Percentiles rank a stretch among this genome's conserved stretches.
Conservation (phyloP, 2,888 invertebrate species). For the Chalcosyrphus nemorum region DNA sequence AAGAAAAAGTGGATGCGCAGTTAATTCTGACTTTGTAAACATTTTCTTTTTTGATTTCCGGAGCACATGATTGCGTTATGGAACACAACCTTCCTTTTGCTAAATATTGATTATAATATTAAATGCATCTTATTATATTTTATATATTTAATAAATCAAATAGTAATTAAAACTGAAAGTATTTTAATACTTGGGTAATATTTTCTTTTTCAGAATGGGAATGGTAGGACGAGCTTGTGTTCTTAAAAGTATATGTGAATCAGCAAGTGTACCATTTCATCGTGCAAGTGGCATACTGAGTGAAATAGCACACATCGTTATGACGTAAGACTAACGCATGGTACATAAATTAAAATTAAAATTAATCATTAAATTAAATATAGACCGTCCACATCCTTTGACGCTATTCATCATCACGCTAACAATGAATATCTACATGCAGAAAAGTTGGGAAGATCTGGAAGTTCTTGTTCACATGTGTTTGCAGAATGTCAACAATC, state of each 20-base stretch:
- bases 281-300: constrained; percentile 88
- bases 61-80: no score
- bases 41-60: no score
- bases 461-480: constrained; percentile 76
- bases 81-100: no score
- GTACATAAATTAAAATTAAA: background rate
- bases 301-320: constrained; percentile 88
- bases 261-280: constrained; percentile 86
- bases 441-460: constrained; percentile 85
- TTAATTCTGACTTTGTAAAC: no score
- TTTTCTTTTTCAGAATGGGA: constrained; percentile 83
- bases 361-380: constrained; percentile 36
- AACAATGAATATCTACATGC: constrained; percentile 90
- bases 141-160: no score
- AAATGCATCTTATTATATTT: no score
- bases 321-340: constrained; percentile 84
- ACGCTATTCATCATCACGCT: constrained; percentile 85
- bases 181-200: no score
- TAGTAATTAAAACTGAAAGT: no score
- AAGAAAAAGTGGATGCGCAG: no score
- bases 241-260: constrained; percentile 89
- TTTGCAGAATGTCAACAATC: constrained; percentile 78
- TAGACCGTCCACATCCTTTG: constrained; percentile 88
- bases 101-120: no score
- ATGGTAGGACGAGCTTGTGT: constrained; percentile 87